Percentiles rank a stretch among this genome's conserved stretches.
Evolutionary conservation across 1,140 invertebrate species (phyloP).

Genomic region (Adoxophyes honmai): DNA sequence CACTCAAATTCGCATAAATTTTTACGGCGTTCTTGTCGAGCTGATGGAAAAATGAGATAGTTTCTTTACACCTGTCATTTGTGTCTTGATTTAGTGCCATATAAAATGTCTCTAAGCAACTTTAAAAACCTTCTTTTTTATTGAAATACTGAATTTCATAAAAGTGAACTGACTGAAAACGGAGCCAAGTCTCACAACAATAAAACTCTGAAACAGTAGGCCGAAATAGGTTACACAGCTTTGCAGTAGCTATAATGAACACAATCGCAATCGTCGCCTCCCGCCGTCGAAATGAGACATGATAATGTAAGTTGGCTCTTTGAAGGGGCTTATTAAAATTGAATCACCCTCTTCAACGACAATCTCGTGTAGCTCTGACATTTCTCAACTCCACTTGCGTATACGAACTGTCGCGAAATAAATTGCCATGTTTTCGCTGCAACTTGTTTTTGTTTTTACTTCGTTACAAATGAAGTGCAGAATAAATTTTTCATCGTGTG

Average conservation of each 20-base stretch:
- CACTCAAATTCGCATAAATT: slow-evolving; percentile 18
- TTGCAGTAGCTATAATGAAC: slow-evolving; percentile 27
- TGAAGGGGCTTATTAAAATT: slow-evolving; percentile 42
- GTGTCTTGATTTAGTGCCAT: too few relatives aligned
- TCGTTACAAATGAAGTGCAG: neutral
- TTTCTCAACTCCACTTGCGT: slow-evolving; percentile 17
- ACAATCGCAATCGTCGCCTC: slow-evolving; percentile 27
- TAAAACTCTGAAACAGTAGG: too few relatives aligned
- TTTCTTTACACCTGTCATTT: neutral
- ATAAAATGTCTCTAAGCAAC: too few relatives aligned
- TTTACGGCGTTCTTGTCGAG: neutral
- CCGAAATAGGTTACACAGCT: too few relatives aligned
- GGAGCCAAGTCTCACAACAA: too few relatives aligned
- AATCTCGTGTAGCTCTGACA: slow-evolving; percentile 22
- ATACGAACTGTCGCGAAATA: neutral
- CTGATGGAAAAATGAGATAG: slow-evolving; percentile 6
- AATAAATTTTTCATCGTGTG: too few relatives aligned
- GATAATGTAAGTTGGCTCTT: slow-evolving; percentile 40
- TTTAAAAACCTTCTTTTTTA: too few relatives aligned
- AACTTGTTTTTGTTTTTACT: neutral
- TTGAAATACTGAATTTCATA: too few relatives aligned
- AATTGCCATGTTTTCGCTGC: neutral
- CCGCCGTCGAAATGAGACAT: slow-evolving; percentile 26
- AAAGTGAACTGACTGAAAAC: too few relatives aligned
- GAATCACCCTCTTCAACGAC: slow-evolving; percentile 37